These are phyloP conservation scores for Meghimatium bilineatum DNA, from an alignment of 2,888 invertebrate species.

Conservation along the genomic window DNA sequence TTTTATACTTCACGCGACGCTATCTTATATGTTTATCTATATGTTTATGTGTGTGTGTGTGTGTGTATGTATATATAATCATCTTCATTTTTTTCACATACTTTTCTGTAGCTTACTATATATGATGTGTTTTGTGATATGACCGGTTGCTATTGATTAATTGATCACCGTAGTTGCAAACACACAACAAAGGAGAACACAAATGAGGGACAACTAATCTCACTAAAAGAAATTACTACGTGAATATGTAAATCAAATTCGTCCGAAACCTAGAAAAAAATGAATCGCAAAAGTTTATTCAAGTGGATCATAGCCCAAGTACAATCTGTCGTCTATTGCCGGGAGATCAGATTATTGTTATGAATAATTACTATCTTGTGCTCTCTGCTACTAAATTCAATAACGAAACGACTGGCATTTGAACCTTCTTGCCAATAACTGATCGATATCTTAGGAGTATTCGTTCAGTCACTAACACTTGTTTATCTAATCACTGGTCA, in stretches of 20 bases:
- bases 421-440: too few species aligned
- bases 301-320: background rate
- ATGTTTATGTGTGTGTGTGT: too few species aligned
- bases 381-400: conserved; percentile 11
- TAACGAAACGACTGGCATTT: background rate
- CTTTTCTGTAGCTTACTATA: too few species aligned
- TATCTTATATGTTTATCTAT: too few species aligned
- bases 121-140: too few species aligned
- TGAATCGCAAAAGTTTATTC: background rate
- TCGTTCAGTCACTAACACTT: background rate
- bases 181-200: too few species aligned
- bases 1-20: too few species aligned
- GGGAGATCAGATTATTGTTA: conserved; percentile 7
- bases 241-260: background rate
- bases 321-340: conserved; percentile 5
- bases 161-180: too few species aligned
- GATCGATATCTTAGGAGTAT: background rate
- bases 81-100: too few species aligned
- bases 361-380: conserved; percentile 18
- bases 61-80: too few species aligned
- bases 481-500: background rate
- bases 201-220: background rate
- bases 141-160: too few species aligned
- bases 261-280: background rate
- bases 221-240: background rate